Conservation (phyloP, 2,797 vertebrate species). For the Takifugu ocellatus region DNA sequence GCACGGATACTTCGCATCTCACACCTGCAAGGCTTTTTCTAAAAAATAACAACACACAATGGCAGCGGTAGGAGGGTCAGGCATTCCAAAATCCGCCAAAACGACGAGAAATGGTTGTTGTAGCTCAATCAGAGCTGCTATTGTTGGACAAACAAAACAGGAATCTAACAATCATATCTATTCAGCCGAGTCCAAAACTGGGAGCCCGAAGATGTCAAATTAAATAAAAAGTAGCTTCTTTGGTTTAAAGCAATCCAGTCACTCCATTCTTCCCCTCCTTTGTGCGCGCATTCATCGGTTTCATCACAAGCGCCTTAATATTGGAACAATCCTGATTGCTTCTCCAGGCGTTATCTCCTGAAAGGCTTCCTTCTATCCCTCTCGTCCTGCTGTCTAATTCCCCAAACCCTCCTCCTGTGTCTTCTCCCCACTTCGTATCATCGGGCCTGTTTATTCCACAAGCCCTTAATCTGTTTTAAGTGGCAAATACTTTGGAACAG, state of each 20-base stretch:
- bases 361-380: constrained; percentile 44
- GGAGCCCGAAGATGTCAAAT: constrained; percentile 26
- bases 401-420: constrained; percentile 53
- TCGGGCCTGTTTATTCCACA: constrained; percentile 60
- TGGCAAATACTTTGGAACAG: constrained; percentile 70
- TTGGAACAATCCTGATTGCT: constrained; percentile 47
- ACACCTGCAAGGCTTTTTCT: no score
- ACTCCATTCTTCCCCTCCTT: constrained; percentile 18
- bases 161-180: constrained; percentile 18
- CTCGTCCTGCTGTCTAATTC: constrained; percentile 61
- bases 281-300: constrained; percentile 50
- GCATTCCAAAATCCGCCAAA: constrained; percentile 3
- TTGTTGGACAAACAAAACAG: constrained; percentile 16
- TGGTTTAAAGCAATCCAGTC: constrained; percentile 19
- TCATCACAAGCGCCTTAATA: constrained; percentile 53
- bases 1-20: no score
- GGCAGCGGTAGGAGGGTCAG: no score
- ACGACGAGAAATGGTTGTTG: constrained; percentile 12
- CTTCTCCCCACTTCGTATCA: constrained; percentile 44
- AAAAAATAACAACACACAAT: no score
- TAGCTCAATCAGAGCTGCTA: constrained; percentile 4
- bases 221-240: constrained; percentile 14
- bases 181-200: constrained; percentile 18
- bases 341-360: constrained; percentile 53
- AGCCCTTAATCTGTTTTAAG: constrained; percentile 78